Conservation (phyloP, 1,140 invertebrate species). For the Magallana gigas region DNA sequence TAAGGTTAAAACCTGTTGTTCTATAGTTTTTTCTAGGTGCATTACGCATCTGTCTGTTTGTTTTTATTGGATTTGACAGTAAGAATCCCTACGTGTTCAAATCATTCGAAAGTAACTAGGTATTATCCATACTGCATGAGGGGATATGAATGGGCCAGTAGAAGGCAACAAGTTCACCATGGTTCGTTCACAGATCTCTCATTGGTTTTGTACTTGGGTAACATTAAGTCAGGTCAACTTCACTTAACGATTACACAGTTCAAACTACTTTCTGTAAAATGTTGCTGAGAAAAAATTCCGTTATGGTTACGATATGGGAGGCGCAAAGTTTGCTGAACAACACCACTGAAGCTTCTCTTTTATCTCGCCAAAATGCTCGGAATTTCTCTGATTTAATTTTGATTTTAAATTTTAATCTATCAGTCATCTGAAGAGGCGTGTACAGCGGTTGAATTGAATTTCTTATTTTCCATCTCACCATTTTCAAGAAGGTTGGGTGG, state of each 20-base stretch:
- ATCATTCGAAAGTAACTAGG: not conserved
- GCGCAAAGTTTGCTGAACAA: not conserved
- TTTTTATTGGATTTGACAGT: conserved; percentile 3
- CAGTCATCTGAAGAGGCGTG: too few species aligned
- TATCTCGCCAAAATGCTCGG: too few species aligned
- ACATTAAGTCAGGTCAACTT: not conserved
- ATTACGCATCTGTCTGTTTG: not conserved
- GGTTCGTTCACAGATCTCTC: not conserved
- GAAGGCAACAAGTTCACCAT: not conserved
- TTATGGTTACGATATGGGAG: not conserved
- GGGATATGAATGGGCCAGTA: not conserved
- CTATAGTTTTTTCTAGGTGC: too few species aligned
- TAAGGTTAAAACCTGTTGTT: too few species aligned
- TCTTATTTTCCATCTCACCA: too few species aligned
- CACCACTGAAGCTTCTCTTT: too few species aligned
- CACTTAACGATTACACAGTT: not conserved
- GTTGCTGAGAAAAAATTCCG: not conserved
- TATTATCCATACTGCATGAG: not conserved
- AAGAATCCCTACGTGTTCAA: conserved; percentile 2
- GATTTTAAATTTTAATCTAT: too few species aligned
- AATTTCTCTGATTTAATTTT: too few species aligned
- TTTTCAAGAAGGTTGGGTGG: too few species aligned
- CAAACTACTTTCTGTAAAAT: conserved; percentile 5
- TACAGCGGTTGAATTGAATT: too few species aligned
- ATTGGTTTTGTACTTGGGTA: not conserved